phyloP scores from a whole-genome alignment of 2,888 invertebrate genomes.

The Therioaphis trifolii region DNA sequence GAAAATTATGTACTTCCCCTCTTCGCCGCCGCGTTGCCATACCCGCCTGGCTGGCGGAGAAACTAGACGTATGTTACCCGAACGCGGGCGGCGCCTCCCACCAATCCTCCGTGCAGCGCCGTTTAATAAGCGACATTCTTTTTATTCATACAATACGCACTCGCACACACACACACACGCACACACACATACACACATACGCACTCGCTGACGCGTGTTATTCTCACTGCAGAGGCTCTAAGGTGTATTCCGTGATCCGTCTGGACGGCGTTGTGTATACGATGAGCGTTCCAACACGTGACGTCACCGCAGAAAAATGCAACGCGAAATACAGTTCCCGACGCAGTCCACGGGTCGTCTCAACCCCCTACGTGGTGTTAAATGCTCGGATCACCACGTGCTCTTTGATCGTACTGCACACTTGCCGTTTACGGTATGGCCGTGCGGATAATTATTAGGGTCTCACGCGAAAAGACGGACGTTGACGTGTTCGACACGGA shows the following conservation, averaged over 20 bases:
- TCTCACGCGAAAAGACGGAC: too few species aligned
- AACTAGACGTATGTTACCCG: neutral
- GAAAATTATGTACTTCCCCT: slow-evolving; percentile 56
- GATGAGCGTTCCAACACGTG: neutral
- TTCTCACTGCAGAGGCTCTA: too few species aligned
- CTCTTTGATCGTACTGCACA: too few species aligned
- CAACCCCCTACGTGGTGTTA: neutral
- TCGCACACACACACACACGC: neutral
- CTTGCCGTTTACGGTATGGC: too few species aligned
- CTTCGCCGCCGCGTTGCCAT: neutral
- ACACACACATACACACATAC: neutral
- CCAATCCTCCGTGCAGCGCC: slow-evolving; percentile 44
- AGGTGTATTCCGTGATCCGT: neutral
- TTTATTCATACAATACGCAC: slow-evolving; percentile 41
- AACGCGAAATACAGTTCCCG: neutral
- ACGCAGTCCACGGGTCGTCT: neutral
- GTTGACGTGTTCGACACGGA: too few species aligned
- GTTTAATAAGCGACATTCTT: slow-evolving; percentile 61
- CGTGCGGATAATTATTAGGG: too few species aligned
- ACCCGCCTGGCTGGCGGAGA: neutral
- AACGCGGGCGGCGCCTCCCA: slow-evolving; percentile 52
- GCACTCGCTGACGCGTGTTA: neutral
- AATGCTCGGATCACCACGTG: too few species aligned
- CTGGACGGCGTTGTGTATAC: neutral
- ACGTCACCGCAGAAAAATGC: slow-evolving; percentile 25